phyloP scores from a whole-genome alignment of 2,113 vertebrate genomes.

The Dipodomys spectabilis region DNA sequence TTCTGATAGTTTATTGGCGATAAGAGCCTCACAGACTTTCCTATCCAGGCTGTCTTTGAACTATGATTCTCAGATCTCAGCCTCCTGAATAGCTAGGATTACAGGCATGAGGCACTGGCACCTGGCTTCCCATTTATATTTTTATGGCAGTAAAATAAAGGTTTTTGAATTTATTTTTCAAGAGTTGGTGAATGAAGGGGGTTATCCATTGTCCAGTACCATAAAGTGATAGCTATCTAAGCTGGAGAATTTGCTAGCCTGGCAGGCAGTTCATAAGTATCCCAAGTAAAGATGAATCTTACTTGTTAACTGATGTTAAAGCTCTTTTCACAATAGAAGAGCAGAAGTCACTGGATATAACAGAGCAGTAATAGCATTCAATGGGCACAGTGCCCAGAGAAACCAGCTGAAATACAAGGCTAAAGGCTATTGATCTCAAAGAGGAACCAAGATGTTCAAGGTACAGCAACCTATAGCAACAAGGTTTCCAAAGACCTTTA shows the following conservation, averaged over 20 bases:
- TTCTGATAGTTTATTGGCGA: no score
- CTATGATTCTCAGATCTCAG: no score
- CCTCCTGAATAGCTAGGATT: no score
- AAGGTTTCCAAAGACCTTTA: neutral
- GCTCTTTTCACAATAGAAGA: constrained; percentile 51
- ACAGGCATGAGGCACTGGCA: no score
- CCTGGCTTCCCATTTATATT: neutral
- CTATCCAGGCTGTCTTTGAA: no score
- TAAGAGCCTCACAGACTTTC: no score
- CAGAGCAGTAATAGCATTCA: neutral
- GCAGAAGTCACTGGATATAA: neutral
- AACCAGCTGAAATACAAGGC: constrained; percentile 17
- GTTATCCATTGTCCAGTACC: neutral
- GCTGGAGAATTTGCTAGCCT: constrained; percentile 5
- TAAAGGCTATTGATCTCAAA: constrained; percentile 22
- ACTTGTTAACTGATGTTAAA: constrained; percentile 66
- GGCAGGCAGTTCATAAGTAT: neutral
- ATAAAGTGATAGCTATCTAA: neutral
- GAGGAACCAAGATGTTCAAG: constrained; percentile 16
- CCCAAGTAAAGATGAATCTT: constrained; percentile 26
- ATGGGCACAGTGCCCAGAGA: constrained; percentile 32
- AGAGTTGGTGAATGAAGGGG: neutral
- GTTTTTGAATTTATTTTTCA: neutral
- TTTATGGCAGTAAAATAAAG: constrained; percentile 19
- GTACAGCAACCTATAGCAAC: neutral